phyloP scores from a whole-genome alignment of 2,797 vertebrate genomes.

The Cyclura pinguis region DNA sequence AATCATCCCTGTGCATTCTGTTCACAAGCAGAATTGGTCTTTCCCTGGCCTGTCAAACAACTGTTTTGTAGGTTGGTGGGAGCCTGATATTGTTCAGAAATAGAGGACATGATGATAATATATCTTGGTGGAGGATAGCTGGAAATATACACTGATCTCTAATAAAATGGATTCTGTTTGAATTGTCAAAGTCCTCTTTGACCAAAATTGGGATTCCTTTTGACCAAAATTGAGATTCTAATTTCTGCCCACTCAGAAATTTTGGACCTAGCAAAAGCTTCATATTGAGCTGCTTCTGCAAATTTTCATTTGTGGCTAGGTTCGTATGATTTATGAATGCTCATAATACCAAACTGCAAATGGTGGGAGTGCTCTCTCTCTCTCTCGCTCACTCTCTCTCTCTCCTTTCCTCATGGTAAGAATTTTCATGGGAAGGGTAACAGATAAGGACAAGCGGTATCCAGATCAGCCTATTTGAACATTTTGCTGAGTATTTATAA shows the following conservation, averaged over 20 bases:
- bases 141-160: not conserved
- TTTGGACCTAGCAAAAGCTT: not conserved
- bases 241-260: not conserved
- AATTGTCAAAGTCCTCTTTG: not conserved
- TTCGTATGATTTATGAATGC: no score
- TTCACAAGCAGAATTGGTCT: no score
- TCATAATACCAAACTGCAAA: not conserved
- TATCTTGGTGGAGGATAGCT: not conserved
- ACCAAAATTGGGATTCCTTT: not conserved
- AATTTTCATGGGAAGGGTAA: not conserved
- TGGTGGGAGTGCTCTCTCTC: not conserved
- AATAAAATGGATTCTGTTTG: not conserved
- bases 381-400: not conserved
- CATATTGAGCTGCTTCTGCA: not conserved
- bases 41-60: no score
- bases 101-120: no score
- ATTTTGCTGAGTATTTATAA: not conserved
- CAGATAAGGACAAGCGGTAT: not conserved
- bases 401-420: not conserved
- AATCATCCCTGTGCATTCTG: not conserved
- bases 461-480: not conserved
- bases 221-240: not conserved
- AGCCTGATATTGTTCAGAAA: not conserved
- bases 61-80: no score
- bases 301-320: not conserved